Conservation (phyloP, 2,113 vertebrate genomes). For the Microtus ochrogaster region DNA sequence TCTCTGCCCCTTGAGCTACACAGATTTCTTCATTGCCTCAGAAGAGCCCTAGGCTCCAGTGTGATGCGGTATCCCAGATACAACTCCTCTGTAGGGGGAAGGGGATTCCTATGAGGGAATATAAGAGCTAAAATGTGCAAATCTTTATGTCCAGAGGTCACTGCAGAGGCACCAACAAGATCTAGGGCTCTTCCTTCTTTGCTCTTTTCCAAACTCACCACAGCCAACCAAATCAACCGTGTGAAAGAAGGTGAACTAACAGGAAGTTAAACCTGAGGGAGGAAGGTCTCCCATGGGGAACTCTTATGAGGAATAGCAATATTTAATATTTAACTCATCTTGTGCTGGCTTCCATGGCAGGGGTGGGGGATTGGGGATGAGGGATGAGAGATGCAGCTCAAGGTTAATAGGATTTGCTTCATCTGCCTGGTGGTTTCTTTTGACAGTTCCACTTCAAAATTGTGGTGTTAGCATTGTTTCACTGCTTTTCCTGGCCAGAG, state of each 20-base stretch:
- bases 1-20: not conserved
- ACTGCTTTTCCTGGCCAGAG: not conserved
- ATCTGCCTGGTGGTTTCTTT: not conserved
- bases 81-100: not conserved
- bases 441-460: not conserved
- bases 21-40: not conserved
- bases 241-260: not conserved
- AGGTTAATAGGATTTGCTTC: accelerated
- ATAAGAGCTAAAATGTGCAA: not conserved
- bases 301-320: not conserved
- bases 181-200: not conserved
- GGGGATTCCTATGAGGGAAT: constrained; percentile 2
- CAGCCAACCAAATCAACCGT: not conserved
- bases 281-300: not conserved
- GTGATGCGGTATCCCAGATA: not conserved
- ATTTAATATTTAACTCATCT: accelerated
- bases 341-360: not conserved
- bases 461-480: not conserved
- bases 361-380: not conserved
- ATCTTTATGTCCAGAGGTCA: not conserved
- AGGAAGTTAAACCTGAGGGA: not conserved
- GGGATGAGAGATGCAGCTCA: not conserved
- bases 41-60: not conserved
- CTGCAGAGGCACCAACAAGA: not conserved
- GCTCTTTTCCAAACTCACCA: not conserved